Evolutionary conservation across 2,888 invertebrate species (phyloP).

Genomic region (Diloba caeruleocephala): DNA sequence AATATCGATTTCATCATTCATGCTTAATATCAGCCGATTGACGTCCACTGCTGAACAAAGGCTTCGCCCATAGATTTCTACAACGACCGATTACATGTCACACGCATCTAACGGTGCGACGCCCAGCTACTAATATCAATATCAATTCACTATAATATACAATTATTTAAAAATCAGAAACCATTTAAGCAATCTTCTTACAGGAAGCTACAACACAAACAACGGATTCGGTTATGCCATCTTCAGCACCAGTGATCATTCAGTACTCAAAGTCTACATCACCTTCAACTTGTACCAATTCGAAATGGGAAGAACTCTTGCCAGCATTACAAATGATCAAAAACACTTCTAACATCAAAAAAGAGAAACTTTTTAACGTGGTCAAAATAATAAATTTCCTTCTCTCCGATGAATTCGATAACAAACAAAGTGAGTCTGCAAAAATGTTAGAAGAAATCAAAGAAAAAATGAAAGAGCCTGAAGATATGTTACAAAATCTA

Average conservation of each 20-base stretch:
- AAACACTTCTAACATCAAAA: constrained; percentile 42
- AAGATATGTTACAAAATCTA: neutral
- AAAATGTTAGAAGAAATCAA: constrained; percentile 8
- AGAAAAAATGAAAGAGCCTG: constrained; percentile 12
- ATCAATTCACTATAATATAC: too few species aligned
- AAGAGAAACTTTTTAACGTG: constrained; percentile 54
- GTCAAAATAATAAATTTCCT: constrained; percentile 52
- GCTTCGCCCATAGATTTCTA: too few species aligned
- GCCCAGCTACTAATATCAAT: too few species aligned
- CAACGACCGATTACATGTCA: too few species aligned
- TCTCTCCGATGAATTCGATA: constrained; percentile 46
- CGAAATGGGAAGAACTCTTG: constrained; percentile 40
- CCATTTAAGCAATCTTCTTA: constrained; percentile 6
- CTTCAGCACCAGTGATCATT: constrained; percentile 11
- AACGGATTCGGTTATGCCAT: constrained; percentile 12
- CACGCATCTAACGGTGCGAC: too few species aligned
- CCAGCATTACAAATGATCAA: constrained; percentile 43
- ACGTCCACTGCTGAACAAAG: too few species aligned
- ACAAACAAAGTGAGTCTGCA: neutral
- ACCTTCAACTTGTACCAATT: neutral
- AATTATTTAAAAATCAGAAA: neutral
- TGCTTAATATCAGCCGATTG: too few species aligned
- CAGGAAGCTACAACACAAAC: constrained; percentile 35
- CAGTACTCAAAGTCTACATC: constrained; percentile 4
- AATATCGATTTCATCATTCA: too few species aligned